Evolutionary conservation across 1,140 invertebrate species (phyloP).

Genomic region (Chelonus insularis): DNA sequence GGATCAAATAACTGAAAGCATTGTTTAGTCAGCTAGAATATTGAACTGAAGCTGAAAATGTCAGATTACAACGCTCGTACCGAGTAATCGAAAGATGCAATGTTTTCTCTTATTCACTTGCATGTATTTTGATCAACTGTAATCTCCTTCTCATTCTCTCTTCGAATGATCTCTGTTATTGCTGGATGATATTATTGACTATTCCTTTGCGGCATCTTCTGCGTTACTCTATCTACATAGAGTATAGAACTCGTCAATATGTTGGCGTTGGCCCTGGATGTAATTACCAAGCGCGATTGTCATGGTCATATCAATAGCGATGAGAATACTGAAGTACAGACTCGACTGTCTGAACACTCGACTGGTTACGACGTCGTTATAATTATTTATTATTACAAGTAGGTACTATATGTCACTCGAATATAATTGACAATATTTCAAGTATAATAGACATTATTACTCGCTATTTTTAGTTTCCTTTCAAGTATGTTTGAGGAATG

Average conservation of each 20-base stretch:
- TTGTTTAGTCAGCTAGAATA: neutral
- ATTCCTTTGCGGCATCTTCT: neutral
- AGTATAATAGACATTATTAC: too few species aligned
- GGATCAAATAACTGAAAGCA: neutral
- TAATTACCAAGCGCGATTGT: slow-evolving; percentile 27
- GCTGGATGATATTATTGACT: neutral
- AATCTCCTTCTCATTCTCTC: neutral
- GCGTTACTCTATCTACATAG: neutral
- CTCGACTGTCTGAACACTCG: slow-evolving; percentile 1
- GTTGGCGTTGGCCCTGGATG: slow-evolving; percentile 6
- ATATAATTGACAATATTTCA: too few species aligned
- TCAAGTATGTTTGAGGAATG: too few species aligned
- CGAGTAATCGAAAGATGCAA: slow-evolving; percentile 1
- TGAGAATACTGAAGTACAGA: neutral
- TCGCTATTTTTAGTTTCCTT: too few species aligned
- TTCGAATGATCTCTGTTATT: neutral
- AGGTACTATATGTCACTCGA: too few species aligned
- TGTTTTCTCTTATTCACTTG: neutral
- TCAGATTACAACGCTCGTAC: slow-evolving; percentile 1
- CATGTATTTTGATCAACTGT: too few species aligned
- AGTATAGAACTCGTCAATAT: neutral
- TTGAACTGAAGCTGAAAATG: neutral
- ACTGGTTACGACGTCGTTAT: slow-evolving; percentile 7
- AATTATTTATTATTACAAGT: slow-evolving; percentile 1
- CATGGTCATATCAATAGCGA: slow-evolving; percentile 31